These are phyloP conservation scores for Aphaenogaster rudis DNA, from an alignment of 1,140 invertebrate species.

Conservation along the genomic window DNA sequence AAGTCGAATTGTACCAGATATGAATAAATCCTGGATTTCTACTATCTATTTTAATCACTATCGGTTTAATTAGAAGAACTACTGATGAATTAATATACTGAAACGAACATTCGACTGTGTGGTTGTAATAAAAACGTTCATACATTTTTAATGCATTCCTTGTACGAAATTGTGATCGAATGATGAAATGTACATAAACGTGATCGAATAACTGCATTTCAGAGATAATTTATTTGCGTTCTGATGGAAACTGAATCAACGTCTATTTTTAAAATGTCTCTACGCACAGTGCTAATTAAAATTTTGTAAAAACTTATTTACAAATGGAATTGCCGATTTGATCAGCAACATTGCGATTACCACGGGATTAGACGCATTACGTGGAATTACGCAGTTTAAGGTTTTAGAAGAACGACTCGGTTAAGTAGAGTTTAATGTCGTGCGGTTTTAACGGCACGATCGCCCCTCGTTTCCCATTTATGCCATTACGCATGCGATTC, in stretches of 20 bases:
- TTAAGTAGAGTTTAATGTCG: slow-evolving; percentile 36
- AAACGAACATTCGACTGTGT: neutral
- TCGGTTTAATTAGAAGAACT: neutral
- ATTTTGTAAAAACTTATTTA: neutral
- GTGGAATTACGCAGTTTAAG: slow-evolving; percentile 18
- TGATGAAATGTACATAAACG: neutral
- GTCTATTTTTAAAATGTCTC: neutral
- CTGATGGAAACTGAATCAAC: neutral
- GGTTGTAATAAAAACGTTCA: neutral
- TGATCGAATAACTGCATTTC: slow-evolving; percentile 1
- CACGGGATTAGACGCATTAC: neutral
- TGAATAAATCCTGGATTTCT: neutral
- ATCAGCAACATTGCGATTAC: neutral
- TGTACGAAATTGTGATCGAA: slow-evolving; percentile 6
- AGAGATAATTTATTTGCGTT: slow-evolving; percentile 17
- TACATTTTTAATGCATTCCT: neutral
- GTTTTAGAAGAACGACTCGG: neutral
- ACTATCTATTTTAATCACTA: neutral
- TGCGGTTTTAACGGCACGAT: slow-evolving; percentile 17
- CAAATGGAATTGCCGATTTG: neutral
- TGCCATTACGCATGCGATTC: slow-evolving; percentile 37
- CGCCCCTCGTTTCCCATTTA: slow-evolving; percentile 26
- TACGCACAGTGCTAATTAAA: neutral
- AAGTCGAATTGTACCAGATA: slow-evolving; percentile 18
- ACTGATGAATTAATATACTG: neutral